Base-by-base conservation (phyloP, 2,113 vertebrate species). In the Cyprinodon brontotheroides region DNA sequence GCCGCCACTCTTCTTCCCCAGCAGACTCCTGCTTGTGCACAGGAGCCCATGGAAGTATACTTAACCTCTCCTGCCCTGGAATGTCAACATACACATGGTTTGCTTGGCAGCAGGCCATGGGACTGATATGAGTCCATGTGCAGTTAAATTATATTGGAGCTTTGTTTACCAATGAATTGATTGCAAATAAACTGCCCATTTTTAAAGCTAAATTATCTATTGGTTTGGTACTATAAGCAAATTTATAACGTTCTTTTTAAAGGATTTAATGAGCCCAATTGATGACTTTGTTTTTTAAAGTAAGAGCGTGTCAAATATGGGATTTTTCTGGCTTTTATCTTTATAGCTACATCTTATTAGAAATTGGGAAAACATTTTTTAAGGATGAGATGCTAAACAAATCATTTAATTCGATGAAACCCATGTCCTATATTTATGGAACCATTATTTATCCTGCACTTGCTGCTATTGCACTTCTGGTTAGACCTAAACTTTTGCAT, bases 1-100 rank as follows among this genome's bases (percentile, higher is more conserved):
- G 67, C 43, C 59, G 48, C 65, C 47, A 43, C 70, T 40, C 48
- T 20, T 17, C 68, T 45, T 38, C 45, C 11, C 36, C 15, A 38
- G 9, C 65, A 57, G 53, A 76, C 82, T 70, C 65, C 4, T 61
- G 63, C 75, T 36, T 1, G 12, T 61, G 76, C 83, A 74, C 48
- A 9, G 86, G 85, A 84, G 88, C 85, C 59, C 60, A 79, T 92
- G 90, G 89, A 92, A 91, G 90, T 93, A 88, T 91, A 91, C 89
- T 84, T 93, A 93, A 91, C 89, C 92, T 87, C 87, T 91, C 82
- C 67, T 84, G 80, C 89, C 81, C 88, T 71, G 67, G 91, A 92
- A 90, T 93, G 90, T 86, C 79, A 61, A 84, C 81, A 60, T 72
- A 57, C 79, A 68, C 83, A 69, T 77, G 91, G 84, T 86, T 93